Evolutionary conservation across 2,888 invertebrate species (phyloP), one percentile per base, ranked within the genome.

Genomic region (Scaptomyza parva): DNA sequence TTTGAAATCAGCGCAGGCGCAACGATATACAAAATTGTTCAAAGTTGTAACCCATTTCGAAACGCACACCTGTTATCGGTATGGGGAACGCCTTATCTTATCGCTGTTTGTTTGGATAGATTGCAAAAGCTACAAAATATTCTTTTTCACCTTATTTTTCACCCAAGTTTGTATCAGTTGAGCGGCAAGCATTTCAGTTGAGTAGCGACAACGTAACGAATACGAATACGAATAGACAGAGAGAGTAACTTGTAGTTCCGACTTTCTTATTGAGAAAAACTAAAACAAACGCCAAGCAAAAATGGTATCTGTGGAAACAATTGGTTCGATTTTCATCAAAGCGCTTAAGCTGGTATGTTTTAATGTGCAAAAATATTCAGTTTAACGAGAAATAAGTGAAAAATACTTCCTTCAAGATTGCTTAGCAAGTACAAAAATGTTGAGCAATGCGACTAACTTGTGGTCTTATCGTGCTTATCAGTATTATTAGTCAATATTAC

Each of bases 251-350:
- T 41, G 20, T 44, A 20, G 17, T 44, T 41, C 28, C 8, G 12
- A 45, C 28, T 44, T 39, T 45, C 37, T 55, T 14, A 28, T 37
- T 58, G n/a, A 48, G 35, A 26, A 12, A 40, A 2, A 39, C 1
- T 24, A 3, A 30, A 28, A 18, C 45, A 30, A 11, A 20, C 45
- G 12, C 28, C 18, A 54, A 45, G 14, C 17, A 55, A 95, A 92
- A 92, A 96, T 96, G 96, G 95, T 96, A 90, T 95, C 96, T 72
- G 93, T 96, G 64, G 95, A 96, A 91, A 96, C 96, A 44, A 95
- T 97, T 80, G 96, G 95, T 72, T 95, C 96, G 60, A 95, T 97
- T 66, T 94, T 96, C 91, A 94, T 97, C 88, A 97, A 97, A 93
- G 92, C 95, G 63, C 92, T 96, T 61, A 97, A 97, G 93, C 92